A percentile compares a stretch with the other conserved stretches of the same genome.
Evolutionary conservation across 2,113 vertebrate species (phyloP).

Genomic region (Picathartes gymnocephalus): DNA sequence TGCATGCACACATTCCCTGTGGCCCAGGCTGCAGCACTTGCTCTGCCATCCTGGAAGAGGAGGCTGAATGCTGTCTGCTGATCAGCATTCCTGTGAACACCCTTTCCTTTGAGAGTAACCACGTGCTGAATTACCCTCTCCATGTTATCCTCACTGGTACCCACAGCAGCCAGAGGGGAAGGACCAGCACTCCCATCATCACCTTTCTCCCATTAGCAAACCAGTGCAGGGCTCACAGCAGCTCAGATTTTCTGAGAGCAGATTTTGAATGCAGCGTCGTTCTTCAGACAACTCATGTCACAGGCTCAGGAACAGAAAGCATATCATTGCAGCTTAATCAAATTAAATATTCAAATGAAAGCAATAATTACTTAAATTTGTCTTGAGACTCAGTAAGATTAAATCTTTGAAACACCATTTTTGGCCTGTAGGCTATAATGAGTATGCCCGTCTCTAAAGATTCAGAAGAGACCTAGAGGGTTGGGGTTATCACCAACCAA

Average conservation of each 20-base stretch:
- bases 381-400: constrained; percentile 57
- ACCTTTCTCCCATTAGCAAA: not conserved
- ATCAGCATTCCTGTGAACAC: not conserved
- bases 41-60: not conserved
- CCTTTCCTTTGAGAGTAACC: not conserved
- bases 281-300: not conserved
- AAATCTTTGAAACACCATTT: constrained; percentile 61
- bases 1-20: rapidly evolving
- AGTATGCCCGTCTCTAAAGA: constrained; percentile 31
- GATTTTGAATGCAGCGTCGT: not conserved
- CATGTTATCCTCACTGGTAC: not conserved
- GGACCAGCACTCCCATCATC: not conserved
- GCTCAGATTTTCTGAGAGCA: not conserved
- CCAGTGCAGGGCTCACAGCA: not conserved
- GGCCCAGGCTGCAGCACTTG: not conserved
- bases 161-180: not conserved
- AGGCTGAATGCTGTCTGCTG: not conserved
- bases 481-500: constrained; percentile 1
- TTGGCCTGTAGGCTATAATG: constrained; percentile 52
- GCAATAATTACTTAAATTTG: constrained; percentile 64
- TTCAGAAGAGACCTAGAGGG: not conserved
- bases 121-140: not conserved
- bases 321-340: constrained; percentile 39
- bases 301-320: constrained; percentile 16
- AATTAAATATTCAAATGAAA: constrained; percentile 69